A percentile compares a stretch with the other conserved stretches of the same genome.
phyloP scores from a whole-genome alignment of 2,797 vertebrate genomes.

The Brotula barbata region DNA sequence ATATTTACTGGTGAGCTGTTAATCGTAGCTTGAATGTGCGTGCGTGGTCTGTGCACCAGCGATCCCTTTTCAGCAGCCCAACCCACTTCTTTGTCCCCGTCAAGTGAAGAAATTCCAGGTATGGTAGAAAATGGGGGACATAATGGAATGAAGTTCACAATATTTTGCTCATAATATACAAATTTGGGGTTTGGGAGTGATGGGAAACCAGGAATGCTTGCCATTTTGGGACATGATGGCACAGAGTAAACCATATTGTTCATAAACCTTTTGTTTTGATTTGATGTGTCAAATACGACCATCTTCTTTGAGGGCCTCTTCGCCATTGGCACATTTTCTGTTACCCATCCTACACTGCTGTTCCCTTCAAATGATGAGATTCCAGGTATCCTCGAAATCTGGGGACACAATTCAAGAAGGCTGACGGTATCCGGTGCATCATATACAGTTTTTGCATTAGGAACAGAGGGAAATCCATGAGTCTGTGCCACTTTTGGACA shows the following conservation, averaged over 20 bases:
- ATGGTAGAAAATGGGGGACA: conserved; percentile 57
- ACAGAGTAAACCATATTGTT: conserved; percentile 45
- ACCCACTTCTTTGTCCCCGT: conserved; percentile 8
- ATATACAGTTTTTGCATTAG: conserved; percentile 24
- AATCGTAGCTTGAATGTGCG: conserved; percentile 18
- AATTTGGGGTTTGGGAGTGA: conserved; percentile 47
- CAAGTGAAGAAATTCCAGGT: conserved; percentile 60
- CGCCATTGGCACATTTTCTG: conserved; percentile 20
- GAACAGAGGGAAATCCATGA: conserved; percentile 57
- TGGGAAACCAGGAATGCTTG: conserved; percentile 63
- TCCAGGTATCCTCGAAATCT: conserved; percentile 60
- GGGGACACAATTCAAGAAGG: conserved; percentile 39
- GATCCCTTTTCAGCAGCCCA: conserved; percentile 34
- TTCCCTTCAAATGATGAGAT: conserved; percentile 40
- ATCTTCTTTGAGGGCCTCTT: conserved; percentile 23
- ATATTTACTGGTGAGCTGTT: conserved; percentile 10
- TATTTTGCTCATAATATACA: conserved; percentile 32
- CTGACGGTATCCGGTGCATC: conserved; percentile 35
- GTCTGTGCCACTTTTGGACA: conserved; percentile 49
- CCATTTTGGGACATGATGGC: conserved; percentile 60
- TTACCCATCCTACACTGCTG: conserved; percentile 36
- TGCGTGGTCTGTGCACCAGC: conserved; percentile 31
- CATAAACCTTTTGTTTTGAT: conserved; percentile 1
- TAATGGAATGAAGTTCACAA: conserved; percentile 46
- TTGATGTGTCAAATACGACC: conserved; percentile 22